A percentile compares a stretch with the other conserved stretches of the same genome.
Evolutionary conservation across 1,140 invertebrate species (phyloP).

Genomic region (Delia radicum): DNA sequence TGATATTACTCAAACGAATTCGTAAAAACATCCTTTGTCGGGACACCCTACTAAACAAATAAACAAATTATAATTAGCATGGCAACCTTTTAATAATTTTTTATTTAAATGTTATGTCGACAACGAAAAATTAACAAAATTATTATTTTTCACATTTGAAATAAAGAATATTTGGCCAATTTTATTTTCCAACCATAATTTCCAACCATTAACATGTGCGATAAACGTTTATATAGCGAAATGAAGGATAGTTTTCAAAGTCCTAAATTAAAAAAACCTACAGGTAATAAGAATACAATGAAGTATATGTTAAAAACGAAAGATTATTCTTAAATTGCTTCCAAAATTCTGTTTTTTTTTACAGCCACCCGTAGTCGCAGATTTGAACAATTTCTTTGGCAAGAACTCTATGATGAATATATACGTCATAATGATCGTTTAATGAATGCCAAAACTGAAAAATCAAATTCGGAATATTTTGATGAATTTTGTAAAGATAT

Average conservation of each 20-base stretch:
- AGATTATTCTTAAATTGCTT: neutral
- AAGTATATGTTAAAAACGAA: neutral
- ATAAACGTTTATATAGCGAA: constrained; percentile 10
- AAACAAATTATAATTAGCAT: neutral
- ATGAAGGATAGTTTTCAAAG: constrained; percentile 26
- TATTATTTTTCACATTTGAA: neutral
- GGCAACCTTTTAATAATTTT: neutral
- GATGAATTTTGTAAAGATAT: constrained; percentile 47
- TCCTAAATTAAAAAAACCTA: constrained; percentile 28
- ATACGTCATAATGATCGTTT: constrained; percentile 35
- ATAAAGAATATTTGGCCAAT: too few species aligned
- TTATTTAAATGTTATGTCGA: neutral
- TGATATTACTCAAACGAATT: too few species aligned
- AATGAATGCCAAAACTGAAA: constrained; percentile 19
- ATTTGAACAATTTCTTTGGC: constrained; percentile 45
- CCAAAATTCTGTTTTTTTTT: neutral
- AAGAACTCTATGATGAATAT: constrained; percentile 46
- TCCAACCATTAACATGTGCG: constrained; percentile 9
- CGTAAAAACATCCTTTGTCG: too few species aligned
- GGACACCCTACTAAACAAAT: too few species aligned
- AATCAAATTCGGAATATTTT: constrained; percentile 41
- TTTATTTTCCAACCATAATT: neutral
- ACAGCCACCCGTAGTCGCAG: constrained; percentile 41
- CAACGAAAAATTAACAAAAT: neutral
- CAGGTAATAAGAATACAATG: neutral